phyloP scores from a whole-genome alignment of 2,888 invertebrate genomes.

The Helleia helle region DNA sequence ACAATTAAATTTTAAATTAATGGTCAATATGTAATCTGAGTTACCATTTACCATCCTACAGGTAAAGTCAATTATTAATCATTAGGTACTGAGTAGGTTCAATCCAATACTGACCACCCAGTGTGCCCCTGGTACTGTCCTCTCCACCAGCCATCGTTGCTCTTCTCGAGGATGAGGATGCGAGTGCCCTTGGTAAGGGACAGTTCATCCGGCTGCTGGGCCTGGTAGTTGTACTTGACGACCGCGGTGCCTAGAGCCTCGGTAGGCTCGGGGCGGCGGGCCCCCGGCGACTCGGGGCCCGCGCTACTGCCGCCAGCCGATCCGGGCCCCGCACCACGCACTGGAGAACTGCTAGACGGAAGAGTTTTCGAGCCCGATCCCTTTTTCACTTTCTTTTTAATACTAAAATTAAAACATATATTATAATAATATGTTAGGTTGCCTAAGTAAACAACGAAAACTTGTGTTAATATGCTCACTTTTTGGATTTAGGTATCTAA shows the following conservation, averaged over 20 bases:
- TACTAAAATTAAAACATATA: conserved; percentile 73
- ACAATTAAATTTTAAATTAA: too few relatives aligned
- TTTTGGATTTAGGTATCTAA: too few relatives aligned
- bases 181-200: conserved; percentile 95
- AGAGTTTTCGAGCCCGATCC: conserved; percentile 89
- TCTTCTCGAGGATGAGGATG: conserved; percentile 96
- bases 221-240: conserved; percentile 95
- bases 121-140: conserved; percentile 82
- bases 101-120: conserved; percentile 72
- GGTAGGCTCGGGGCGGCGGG: conserved; percentile 85
- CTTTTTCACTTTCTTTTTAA: conserved; percentile 90
- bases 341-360: conserved; percentile 89
- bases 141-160: conserved; percentile 99
- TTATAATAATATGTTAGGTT: too few relatives aligned
- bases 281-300: conserved; percentile 23
- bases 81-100: too few relatives aligned
- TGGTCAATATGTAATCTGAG: too few relatives aligned
- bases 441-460: too few relatives aligned
- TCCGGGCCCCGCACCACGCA: conserved; percentile 73
- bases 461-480: too few relatives aligned
- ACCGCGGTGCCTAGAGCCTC: conserved; percentile 92
- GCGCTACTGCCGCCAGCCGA: conserved; percentile 52
- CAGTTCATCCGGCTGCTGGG: conserved; percentile 96
- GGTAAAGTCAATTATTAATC: too few relatives aligned
- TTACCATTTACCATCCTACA: too few relatives aligned